Evolutionary conservation across 37 sponge, comb jelly and placozoan genomes (phyloP), one percentile per base, ranked within the genome.

Genomic region (Mnemiopsis leidyi): DNA sequence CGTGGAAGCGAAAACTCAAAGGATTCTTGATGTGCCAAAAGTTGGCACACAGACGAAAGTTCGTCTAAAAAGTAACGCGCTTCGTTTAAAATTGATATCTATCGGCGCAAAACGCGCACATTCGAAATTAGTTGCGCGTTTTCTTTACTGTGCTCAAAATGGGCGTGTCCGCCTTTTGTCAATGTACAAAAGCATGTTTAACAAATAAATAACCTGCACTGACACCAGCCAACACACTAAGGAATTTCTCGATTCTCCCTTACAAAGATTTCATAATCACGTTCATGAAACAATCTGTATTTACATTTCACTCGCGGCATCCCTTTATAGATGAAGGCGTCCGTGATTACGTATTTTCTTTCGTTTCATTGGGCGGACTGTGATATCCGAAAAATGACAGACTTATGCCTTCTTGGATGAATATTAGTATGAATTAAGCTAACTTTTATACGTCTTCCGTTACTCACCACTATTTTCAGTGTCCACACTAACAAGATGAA

Each of bases 401-500:
- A n/a, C n/a, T n/a, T n/a, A n/a, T n/a, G n/a, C n/a, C n/a, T n/a
- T n/a, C n/a, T n/a, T n/a, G n/a, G n/a, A n/a, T n/a, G n/a, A n/a
- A n/a, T n/a, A n/a, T n/a, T n/a, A n/a, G n/a, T n/a, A n/a, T n/a
- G n/a, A n/a, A n/a, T n/a, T n/a, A n/a, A n/a, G n/a, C n/a, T n/a
- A n/a, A n/a, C n/a, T n/a, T n/a, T n/a, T n/a, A n/a, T n/a, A n/a
- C n/a, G n/a, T n/a, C n/a, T n/a, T n/a, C n/a, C n/a, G n/a, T n/a
- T n/a, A n/a, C n/a, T n/a, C 61, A 48, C 5, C 13, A 48, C 13
- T 48, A 48, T 48, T 79, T 35, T 35, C 38, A 79, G 82, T 79
- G 82, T 23, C 34, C 82, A 79, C 21, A 79, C 82, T 20, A 79
- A 79, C 36, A 79, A 79, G 82, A 79, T 79, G 82, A 35, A 79